Evolutionary conservation across 2,113 vertebrate genomes (phyloP).

Genomic region (Salvator merianae): DNA sequence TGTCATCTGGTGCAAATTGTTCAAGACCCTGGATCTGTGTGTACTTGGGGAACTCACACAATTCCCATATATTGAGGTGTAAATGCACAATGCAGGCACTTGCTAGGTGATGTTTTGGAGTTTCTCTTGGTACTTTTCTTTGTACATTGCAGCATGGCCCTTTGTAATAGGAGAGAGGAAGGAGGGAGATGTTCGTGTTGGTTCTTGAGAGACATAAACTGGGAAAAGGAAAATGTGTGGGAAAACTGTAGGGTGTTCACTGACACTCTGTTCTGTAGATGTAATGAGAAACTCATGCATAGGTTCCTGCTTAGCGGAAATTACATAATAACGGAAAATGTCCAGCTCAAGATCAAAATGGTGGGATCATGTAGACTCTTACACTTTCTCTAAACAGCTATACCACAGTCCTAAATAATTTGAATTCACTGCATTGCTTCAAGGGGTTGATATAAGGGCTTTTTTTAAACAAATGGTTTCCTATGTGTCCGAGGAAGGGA

Average conservation of each 20-base stretch:
- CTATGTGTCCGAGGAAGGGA: neutral
- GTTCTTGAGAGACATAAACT: neutral
- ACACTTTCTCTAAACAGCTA: neutral
- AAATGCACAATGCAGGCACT: neutral
- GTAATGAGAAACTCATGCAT: neutral
- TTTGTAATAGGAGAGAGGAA: neutral
- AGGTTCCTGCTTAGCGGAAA: neutral
- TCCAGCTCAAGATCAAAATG: neutral
- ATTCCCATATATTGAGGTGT: neutral
- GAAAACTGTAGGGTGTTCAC: neutral
- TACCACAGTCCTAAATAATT: neutral
- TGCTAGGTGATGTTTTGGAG: neutral
- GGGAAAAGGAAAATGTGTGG: neutral
- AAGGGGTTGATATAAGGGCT: neutral
- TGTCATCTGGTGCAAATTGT: neutral
- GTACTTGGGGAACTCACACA: neutral
- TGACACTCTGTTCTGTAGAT: neutral
- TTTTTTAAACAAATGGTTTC: neutral
- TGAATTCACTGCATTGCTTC: neutral
- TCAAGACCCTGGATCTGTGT: neutral
- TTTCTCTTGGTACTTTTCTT: neutral
- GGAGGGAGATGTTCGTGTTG: neutral
- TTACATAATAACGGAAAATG: neutral
- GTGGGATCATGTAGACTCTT: neutral
- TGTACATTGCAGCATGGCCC: neutral